Percentiles rank a stretch among this genome's conserved stretches.
phyloP scores from a whole-genome alignment of 2,888 invertebrate species.

The Ennomos quercinarius region DNA sequence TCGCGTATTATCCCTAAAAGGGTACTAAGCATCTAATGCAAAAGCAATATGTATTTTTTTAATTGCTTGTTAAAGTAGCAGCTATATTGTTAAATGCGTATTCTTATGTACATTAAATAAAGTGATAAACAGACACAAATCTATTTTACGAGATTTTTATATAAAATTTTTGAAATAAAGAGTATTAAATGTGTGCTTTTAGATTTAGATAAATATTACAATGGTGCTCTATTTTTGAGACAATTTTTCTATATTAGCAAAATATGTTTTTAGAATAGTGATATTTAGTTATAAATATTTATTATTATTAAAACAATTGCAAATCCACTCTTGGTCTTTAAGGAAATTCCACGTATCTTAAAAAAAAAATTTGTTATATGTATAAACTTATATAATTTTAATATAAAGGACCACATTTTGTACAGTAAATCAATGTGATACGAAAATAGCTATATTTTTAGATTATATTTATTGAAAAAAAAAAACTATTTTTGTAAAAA shows the following conservation, averaged over 20 bases:
- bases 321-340: constrained; percentile 9
- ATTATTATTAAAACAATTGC: constrained; percentile 18
- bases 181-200: constrained; percentile 50
- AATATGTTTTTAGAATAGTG: constrained; percentile 20
- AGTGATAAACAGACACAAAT: constrained; percentile 34
- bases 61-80: constrained; percentile 28
- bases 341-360: constrained; percentile 17
- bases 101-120: constrained; percentile 18
- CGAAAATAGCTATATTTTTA: constrained; percentile 69
- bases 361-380: constrained; percentile 12
- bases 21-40: constrained; percentile 36
- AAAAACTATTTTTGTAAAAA: constrained; percentile 49
- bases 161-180: constrained; percentile 31
- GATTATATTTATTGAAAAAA: constrained; percentile 43
- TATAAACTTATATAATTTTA: constrained; percentile 17
- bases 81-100: constrained; percentile 22
- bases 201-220: constrained; percentile 32
- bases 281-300: constrained; percentile 26
- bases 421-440: constrained; percentile 71
- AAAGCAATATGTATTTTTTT: constrained; percentile 42
- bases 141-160: constrained; percentile 24
- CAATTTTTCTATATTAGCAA: constrained; percentile 37
- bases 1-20: constrained; percentile 24
- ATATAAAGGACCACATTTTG: constrained; percentile 65
- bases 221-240: constrained; percentile 60